Base-by-base conservation (phyloP, 2,113 vertebrate genomes). In the Plotosus lineatus region DNA sequence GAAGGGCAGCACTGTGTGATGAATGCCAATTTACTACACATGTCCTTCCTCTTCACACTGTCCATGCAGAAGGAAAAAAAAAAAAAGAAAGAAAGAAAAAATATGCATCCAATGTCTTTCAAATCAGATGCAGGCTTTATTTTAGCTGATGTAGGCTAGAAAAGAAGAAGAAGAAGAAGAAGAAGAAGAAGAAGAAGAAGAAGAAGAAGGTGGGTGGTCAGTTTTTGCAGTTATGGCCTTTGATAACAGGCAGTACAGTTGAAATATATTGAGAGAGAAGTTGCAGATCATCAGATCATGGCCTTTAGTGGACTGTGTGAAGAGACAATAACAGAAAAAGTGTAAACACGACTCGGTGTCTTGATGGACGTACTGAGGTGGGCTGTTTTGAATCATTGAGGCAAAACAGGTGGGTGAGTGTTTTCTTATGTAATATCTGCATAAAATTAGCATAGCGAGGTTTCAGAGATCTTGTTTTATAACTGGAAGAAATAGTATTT, bases 401-500 rank as follows among this genome's bases (percentile, higher is more conserved):
- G 42, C 23, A 58, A 44, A 72, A 53, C 73, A 85, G 82, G 73
- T 76, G 78, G 75, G 78, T 86, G 81, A 81, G 46, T 78, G 81
- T 15, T 40, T 69, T 50, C 44, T 84, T 77, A 82, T 85, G 80
- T 55, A 85, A 88, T 75, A 40, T 68, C 68, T 28, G 77, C 80
- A 81, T 85, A 82, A 89, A 89, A 85, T 87, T 85, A 83, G 82
- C 85, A 84, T 86, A 82, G 42, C 72, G 83, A 82, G 69, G 75
- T 88, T 87, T 85, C 50, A 78, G 55, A 81, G 23, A 72, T 91
- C 89, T 86, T 86, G 78, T 74, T 88, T 89, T 80, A 88, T 65
- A 84, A 88, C 87, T 87, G 86, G 89, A 86, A 83, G 75, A 28
- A 48, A 42, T 50, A 26, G 7, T 50, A 26, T 19, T 71, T 31